Base-by-base conservation (phyloP, 2,113 vertebrate genomes). In the Microcebus lehilahytsara region DNA sequence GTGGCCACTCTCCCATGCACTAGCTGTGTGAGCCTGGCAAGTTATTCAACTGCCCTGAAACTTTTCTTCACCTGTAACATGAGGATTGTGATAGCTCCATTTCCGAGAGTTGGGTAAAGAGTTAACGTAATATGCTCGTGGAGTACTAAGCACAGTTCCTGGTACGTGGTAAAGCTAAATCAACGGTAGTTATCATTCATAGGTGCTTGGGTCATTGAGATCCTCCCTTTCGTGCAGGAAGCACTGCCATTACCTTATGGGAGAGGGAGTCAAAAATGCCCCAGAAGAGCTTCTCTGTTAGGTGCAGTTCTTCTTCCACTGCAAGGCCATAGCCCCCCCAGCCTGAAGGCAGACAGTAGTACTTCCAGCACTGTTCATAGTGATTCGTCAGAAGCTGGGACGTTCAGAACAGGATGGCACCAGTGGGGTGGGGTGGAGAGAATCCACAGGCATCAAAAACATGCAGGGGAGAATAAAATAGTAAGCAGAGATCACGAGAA, bases 201-300 rank as follows among this genome's bases (percentile, higher is more conserved):
- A 12, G 20, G 30, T 5, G 17, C 34, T 0, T 3, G 56, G 32
- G 3, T 46, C 34, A 17, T 13, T 0, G 4, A 79, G 23, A 37
- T 9, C 11, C 27, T 23, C 23, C 32, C 17, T 27, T n/a, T 79
- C 42, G 30, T 8, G 32, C 14, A 20, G 77, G 27, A 83, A 81
- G 25, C 5, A 25, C 17, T 89, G 37, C n/a, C 34, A 27, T 97
- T 99, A 99, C 99, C 99, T 99, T 99, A 98, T 99, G 99, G 30
- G 99, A 99, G 23, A 99, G 99, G 34, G 99, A 99, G 97, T 99
- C 99, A 98, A 99, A 99, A 95, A 99, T 99, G 84, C 99, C 99
- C 99, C 99, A 99, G 98, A 99, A 99, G 97, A 99, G 99, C 97
- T 99, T 99, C 98, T 99, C 99, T 22, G 99, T 99, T 98, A 99